A percentile compares a stretch with the other conserved stretches of the same genome.
Evolutionary conservation across 2,113 vertebrate genomes (phyloP).

Genomic region (Solea senegalensis): DNA sequence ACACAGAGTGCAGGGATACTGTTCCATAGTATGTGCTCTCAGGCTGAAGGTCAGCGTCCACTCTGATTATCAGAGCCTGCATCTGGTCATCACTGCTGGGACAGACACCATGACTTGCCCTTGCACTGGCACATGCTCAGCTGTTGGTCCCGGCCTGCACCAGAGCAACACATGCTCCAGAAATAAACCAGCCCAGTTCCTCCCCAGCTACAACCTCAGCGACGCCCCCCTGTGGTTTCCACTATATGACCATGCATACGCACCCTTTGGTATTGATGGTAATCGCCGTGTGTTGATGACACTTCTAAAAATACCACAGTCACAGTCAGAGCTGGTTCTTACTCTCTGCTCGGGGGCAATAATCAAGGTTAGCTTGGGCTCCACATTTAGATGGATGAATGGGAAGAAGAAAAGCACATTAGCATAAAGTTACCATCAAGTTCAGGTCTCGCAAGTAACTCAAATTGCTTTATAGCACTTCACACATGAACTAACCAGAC

Average conservation of each 20-base stretch:
- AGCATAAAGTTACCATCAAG: too few species aligned
- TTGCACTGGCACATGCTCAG: constrained; percentile 73
- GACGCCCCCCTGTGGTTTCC: constrained; percentile 47
- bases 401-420: neutral
- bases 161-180: constrained; percentile 48
- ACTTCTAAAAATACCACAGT: constrained; percentile 38
- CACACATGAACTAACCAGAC: too few species aligned
- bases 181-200: constrained; percentile 64
- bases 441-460: too few species aligned
- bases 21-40: neutral
- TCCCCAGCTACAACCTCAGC: constrained; percentile 70
- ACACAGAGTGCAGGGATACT: constrained; percentile 7
- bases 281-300: constrained; percentile 46
- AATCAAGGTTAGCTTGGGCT: constrained; percentile 19
- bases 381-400: constrained; percentile 11
- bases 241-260: neutral
- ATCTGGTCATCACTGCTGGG: constrained; percentile 29
- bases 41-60: constrained; percentile 52
- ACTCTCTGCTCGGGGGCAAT: constrained; percentile 19
- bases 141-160: constrained; percentile 57
- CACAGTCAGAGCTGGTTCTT: constrained; percentile 16
- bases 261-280: constrained; percentile 25
- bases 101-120: constrained; percentile 48
- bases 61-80: constrained; percentile 36
- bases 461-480: too few species aligned